A percentile compares a stretch with the other conserved stretches of the same genome.
Conservation (phyloP, 1,140 invertebrate species). For the Adoxophyes honmai region DNA sequence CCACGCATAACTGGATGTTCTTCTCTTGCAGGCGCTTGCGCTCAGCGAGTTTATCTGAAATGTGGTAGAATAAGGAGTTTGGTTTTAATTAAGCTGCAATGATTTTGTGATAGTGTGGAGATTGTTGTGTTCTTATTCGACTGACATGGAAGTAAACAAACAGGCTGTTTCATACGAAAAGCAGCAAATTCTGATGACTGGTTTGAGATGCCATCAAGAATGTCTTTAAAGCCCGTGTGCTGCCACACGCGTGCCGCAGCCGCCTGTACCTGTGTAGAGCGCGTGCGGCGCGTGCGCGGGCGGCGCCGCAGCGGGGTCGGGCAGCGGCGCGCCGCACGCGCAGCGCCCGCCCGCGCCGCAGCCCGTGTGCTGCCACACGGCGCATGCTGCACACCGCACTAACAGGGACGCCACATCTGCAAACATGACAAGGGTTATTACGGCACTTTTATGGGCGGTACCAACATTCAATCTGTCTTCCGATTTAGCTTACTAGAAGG, state of each 20-base stretch:
- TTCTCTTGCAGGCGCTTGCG: conserved; percentile 66
- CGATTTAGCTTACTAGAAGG: not conserved
- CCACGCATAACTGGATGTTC: conserved; percentile 65
- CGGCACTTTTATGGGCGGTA: no score
- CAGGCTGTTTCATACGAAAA: no score
- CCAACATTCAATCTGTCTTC: no score
- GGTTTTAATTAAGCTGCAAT: no score
- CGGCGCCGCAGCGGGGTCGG: conserved; percentile 28
- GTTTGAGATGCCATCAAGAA: no score
- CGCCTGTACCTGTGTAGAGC: conserved; percentile 31
- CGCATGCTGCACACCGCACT: conserved; percentile 55
- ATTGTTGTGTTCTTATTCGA: no score
- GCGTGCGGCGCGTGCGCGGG: conserved; percentile 18
- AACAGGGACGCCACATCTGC: conserved; percentile 64
- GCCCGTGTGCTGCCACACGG: conserved; percentile 62
- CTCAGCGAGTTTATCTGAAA: conserved; percentile 65
- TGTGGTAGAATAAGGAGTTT: not conserved
- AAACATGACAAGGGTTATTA: no score
- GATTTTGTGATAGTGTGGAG: no score
- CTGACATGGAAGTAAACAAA: no score
- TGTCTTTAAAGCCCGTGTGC: no score
- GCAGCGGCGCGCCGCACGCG: conserved; percentile 39
- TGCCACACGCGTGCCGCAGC: no score
- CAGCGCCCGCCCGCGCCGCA: conserved; percentile 50
- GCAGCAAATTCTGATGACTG: no score